Evolutionary conservation across 2,113 vertebrate species (phyloP).

Genomic region (Nesogale talazaci): DNA sequence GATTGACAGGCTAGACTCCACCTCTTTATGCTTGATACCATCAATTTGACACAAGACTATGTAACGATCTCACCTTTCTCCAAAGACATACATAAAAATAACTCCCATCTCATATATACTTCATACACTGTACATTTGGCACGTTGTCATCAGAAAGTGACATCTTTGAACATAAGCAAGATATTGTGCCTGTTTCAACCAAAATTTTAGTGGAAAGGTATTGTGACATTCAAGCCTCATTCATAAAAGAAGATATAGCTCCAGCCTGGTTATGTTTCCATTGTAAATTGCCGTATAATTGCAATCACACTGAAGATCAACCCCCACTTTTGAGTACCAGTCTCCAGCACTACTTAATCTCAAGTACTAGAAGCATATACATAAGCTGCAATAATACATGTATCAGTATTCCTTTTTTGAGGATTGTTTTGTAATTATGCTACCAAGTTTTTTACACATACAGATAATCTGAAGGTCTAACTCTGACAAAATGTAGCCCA

Average conservation of each 20-base stretch:
- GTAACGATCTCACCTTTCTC: no score
- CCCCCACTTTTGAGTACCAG: neutral
- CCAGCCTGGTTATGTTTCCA: neutral
- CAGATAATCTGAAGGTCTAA: neutral
- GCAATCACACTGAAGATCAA: neutral
- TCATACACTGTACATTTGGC: neutral
- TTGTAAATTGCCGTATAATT: neutral
- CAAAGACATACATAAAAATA: neutral
- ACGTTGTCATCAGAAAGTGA: neutral
- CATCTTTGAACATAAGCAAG: neutral
- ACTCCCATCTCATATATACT: no score
- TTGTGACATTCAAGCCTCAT: neutral
- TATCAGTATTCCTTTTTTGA: no score
- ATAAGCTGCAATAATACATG: no score
- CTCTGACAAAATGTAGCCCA: neutral
- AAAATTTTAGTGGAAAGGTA: fast-evolving
- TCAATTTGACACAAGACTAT: no score
- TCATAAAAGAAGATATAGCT: neutral
- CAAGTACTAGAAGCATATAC: neutral
- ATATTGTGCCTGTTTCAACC: neutral
- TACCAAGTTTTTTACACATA: neutral
- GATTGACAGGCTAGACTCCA: no score
- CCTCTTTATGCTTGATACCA: no score
- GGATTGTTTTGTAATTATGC: no score
- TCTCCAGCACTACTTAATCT: neutral